Percentiles rank a stretch among this genome's conserved stretches.
phyloP scores from a whole-genome alignment of 2,888 invertebrate species.

The Lampropteryx suffumata region DNA sequence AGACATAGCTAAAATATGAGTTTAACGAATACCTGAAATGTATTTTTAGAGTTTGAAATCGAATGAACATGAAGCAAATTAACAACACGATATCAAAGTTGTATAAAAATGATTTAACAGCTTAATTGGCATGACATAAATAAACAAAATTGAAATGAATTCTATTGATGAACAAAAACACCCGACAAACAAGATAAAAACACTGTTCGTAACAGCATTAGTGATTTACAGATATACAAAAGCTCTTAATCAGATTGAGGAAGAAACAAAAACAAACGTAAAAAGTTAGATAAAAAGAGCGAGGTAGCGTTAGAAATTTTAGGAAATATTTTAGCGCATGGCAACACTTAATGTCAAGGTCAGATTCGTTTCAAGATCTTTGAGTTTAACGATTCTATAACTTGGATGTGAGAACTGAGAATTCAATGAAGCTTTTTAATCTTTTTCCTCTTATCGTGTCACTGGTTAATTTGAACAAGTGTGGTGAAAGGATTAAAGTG shows the following conservation, averaged over 20 bases:
- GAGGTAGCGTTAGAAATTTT: conserved; percentile 23
- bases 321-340: conserved; percentile 22
- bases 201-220: conserved; percentile 24
- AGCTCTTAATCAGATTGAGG: conserved; percentile 30
- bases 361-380: conserved; percentile 14
- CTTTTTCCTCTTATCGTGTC: no score
- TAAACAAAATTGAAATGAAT: conserved; percentile 27
- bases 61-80: no score
- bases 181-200: conserved; percentile 25
- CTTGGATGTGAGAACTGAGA: no score
- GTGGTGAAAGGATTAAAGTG: no score
- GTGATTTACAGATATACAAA: conserved; percentile 28
- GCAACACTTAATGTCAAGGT: conserved; percentile 28
- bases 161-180: conserved; percentile 25
- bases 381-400: no score
- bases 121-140: conserved; percentile 27
- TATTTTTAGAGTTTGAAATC: no score
- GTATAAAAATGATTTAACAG: conserved; percentile 20
- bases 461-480: no score
- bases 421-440: no score
- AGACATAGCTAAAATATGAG: no score
- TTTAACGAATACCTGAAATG: no score
- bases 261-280: conserved; percentile 23
- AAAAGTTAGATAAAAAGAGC: conserved; percentile 15
- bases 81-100: conserved; percentile 9